phyloP scores from a whole-genome alignment of 2,888 invertebrate genomes.

The Scaptomyza cyrtandrae region DNA sequence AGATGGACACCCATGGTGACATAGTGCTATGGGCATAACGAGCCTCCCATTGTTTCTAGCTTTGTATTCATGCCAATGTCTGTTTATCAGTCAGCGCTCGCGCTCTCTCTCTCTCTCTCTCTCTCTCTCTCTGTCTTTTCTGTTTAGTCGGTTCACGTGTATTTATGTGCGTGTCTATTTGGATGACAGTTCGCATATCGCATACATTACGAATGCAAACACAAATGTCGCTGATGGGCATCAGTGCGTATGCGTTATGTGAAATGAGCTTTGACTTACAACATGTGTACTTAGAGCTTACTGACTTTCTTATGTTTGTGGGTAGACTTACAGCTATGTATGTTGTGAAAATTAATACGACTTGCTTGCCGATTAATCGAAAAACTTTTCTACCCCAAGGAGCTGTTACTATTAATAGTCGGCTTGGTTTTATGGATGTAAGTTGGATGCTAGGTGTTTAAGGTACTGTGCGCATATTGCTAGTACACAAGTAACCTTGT shows the following conservation, averaged over 20 bases:
- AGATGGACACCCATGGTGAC: slow-evolving; percentile 25
- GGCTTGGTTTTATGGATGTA: neutral
- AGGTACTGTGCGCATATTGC: neutral
- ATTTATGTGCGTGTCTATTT: slow-evolving; percentile 28
- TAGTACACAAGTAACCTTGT: slow-evolving; percentile 12
- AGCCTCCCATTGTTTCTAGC: slow-evolving; percentile 19
- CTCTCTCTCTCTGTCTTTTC: neutral
- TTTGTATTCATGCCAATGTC: slow-evolving; percentile 14
- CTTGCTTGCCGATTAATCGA: slow-evolving; percentile 18
- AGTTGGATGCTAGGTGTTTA: too few species aligned
- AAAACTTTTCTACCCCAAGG: slow-evolving; percentile 9
- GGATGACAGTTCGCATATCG: slow-evolving; percentile 40
- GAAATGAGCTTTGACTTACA: slow-evolving; percentile 30
- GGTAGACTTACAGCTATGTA: slow-evolving; percentile 3
- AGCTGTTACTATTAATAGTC: neutral
- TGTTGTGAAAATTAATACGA: neutral
- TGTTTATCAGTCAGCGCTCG: slow-evolving; percentile 38
- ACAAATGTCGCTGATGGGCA: slow-evolving; percentile 29
- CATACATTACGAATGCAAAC: slow-evolving; percentile 33
- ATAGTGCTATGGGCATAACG: slow-evolving; percentile 9
- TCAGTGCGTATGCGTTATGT: slow-evolving; percentile 64
- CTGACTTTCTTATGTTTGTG: slow-evolving; percentile 4
- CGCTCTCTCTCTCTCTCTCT: neutral
- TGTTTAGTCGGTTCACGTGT: slow-evolving; percentile 25
- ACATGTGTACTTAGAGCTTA: slow-evolving; percentile 22